Conservation (phyloP, 2,797 vertebrate species). For the Rhabdophis nuchalis region DNA sequence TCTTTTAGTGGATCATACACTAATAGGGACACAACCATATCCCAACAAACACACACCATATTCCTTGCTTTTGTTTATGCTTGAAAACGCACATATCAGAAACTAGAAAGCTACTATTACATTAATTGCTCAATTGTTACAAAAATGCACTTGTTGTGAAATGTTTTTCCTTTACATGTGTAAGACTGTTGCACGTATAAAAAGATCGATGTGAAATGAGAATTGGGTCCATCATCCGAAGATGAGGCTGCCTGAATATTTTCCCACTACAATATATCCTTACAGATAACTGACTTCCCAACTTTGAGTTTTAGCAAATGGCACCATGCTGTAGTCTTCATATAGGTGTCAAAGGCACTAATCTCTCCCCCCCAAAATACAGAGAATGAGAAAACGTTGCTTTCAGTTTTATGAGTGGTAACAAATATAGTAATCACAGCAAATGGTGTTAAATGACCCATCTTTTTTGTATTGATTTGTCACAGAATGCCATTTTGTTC, state of each 20-base stretch:
- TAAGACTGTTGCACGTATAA: constrained; percentile 11
- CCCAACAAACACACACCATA: constrained; percentile 20
- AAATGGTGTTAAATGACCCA: background rate
- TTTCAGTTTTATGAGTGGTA: background rate
- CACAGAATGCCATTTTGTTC: background rate
- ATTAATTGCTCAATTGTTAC: constrained; percentile 34
- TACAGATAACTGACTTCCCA: background rate
- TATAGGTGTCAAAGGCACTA: background rate
- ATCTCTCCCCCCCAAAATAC: background rate
- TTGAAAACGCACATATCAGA: constrained; percentile 35
- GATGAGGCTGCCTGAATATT: background rate
- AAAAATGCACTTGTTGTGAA: constrained; percentile 31
- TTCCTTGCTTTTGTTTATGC: constrained; percentile 15
- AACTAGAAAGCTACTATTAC: constrained; percentile 31
- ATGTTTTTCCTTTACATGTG: constrained; percentile 33
- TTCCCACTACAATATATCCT: background rate
- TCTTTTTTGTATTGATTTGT: background rate
- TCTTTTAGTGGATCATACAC: background rate
- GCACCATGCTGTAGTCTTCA: background rate
- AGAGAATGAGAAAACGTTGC: background rate
- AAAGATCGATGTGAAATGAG: background rate
- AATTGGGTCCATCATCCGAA: constrained; percentile 18
- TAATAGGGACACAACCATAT: constrained; percentile 19
- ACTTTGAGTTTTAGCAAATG: background rate
- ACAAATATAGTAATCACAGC: background rate